phyloP scores from a whole-genome alignment of 2,113 vertebrate species.

The Rana temporaria region DNA sequence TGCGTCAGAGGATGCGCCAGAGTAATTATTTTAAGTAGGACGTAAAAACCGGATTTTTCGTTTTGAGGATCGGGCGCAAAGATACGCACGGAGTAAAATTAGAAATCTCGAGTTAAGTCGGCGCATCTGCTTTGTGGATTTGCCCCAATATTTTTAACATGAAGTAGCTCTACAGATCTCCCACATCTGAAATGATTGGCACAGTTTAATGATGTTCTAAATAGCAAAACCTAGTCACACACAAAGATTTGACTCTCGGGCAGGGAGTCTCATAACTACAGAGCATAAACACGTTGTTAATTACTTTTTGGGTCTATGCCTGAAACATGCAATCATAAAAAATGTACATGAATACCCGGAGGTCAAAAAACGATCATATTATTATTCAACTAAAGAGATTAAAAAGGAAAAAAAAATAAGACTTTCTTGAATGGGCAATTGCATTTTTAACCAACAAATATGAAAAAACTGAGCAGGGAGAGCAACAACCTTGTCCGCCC shows the following conservation, averaged over 20 bases:
- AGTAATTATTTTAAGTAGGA: too few relatives aligned
- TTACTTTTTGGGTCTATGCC: slow-evolving; percentile 50
- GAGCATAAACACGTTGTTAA: slow-evolving; percentile 51
- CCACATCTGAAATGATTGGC: slow-evolving; percentile 41
- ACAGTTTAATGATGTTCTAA: slow-evolving; percentile 40
- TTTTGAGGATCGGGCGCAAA: too few relatives aligned
- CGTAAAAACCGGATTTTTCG: too few relatives aligned
- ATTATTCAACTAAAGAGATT: slow-evolving; percentile 54
- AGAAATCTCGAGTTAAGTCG: too few relatives aligned
- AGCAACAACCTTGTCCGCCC: too few relatives aligned
- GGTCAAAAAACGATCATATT: slow-evolving; percentile 53
- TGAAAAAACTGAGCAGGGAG: too few relatives aligned
- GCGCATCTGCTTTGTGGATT: too few relatives aligned
- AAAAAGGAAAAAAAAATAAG: slow-evolving; percentile 25
- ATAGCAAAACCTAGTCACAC: slow-evolving; percentile 44
- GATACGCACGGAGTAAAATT: too few relatives aligned
- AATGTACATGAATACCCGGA: slow-evolving; percentile 49
- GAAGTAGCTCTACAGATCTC: slow-evolving; percentile 24
- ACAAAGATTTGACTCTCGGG: slow-evolving; percentile 28
- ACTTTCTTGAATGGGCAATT: slow-evolving; percentile 55
- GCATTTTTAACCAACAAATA: background rate
- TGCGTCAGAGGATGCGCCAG: too few relatives aligned
- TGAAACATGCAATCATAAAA: slow-evolving; percentile 20
- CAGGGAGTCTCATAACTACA: slow-evolving; percentile 54
- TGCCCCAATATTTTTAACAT: slow-evolving; percentile 18